Percentiles rank a stretch among this genome's conserved stretches.
Conservation (phyloP, 2,888 invertebrate species). For the Apamea anceps region DNA sequence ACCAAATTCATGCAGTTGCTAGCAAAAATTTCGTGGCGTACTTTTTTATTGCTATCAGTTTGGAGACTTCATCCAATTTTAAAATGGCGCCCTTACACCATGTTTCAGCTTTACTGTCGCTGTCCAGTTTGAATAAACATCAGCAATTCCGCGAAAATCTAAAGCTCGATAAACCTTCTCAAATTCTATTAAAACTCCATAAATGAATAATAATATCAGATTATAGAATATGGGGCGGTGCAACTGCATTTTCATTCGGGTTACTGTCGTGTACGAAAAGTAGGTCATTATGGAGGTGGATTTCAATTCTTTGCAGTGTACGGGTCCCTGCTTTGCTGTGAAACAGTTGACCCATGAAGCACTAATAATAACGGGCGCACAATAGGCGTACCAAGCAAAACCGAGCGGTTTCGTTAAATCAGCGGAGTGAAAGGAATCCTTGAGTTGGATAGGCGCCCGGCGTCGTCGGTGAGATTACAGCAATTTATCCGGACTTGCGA, state of each 20-base stretch:
- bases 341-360: slow-evolving; percentile 76
- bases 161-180: slow-evolving; percentile 2
- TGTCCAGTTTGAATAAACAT: background rate
- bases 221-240: slow-evolving; percentile 6
- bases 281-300: slow-evolving; percentile 60
- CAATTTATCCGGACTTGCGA: slow-evolving; percentile 80
- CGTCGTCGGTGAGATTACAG: slow-evolving; percentile 75
- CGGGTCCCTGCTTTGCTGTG: slow-evolving; percentile 62
- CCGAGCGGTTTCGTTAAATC: slow-evolving; percentile 80
- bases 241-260: slow-evolving; percentile 21
- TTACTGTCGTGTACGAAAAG: slow-evolving; percentile 45
- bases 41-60: slow-evolving; percentile 60
- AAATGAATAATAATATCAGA: background rate
- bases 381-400: slow-evolving; percentile 77
- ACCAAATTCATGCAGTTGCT: slow-evolving; percentile 63
- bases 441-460: slow-evolving; percentile 83
- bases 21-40: slow-evolving; percentile 53
- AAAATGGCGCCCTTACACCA: slow-evolving; percentile 27
- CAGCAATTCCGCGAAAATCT: slow-evolving; percentile 2
- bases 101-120: background rate
- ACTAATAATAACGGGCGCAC: slow-evolving; percentile 78
- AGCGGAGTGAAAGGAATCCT: slow-evolving; percentile 82
- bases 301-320: slow-evolving; percentile 66
- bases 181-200: background rate
- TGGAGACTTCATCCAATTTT: slow-evolving; percentile 55